Evolutionary conservation across 2,888 invertebrate genomes (phyloP).

Genomic region (Ochropleura leucogaster): DNA sequence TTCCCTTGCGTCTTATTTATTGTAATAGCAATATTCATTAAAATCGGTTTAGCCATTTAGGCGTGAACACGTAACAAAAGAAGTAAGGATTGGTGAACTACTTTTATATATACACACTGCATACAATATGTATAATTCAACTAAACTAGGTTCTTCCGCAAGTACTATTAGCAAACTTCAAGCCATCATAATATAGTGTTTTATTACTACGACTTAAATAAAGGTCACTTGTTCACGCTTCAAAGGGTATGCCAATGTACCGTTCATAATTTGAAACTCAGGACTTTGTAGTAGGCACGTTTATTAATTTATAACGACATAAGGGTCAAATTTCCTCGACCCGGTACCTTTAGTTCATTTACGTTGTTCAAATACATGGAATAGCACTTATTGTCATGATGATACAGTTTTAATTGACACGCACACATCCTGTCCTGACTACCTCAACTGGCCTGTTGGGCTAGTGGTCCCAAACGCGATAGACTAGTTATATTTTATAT

Average conservation of each 20-base stretch:
- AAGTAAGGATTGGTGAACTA: too few species aligned
- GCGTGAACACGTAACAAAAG: too few species aligned
- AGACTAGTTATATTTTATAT: too few species aligned
- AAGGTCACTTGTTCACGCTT: neutral
- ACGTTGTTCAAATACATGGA: conserved; percentile 1
- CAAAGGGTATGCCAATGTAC: conserved; percentile 11
- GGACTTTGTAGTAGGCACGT: neutral
- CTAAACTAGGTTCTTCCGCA: neutral
- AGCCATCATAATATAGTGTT: conserved; percentile 3
- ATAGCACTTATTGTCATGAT: neutral
- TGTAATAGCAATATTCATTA: too few species aligned
- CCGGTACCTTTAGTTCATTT: conserved; percentile 1
- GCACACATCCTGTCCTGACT: too few species aligned
- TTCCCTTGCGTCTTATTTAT: too few species aligned
- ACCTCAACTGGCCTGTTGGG: too few species aligned
- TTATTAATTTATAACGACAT: conserved; percentile 14
- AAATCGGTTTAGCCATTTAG: too few species aligned
- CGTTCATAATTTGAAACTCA: conserved; percentile 4
- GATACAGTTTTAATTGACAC: neutral
- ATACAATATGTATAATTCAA: too few species aligned
- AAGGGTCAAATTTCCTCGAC: neutral
- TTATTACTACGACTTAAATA: neutral
- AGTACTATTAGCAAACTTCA: neutral
- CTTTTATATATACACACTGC: too few species aligned
- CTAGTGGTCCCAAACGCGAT: too few species aligned